Evolutionary conservation across 1,140 invertebrate genomes (phyloP), one percentile per base, ranked within the genome.

Genomic region (Physella acuta): DNA sequence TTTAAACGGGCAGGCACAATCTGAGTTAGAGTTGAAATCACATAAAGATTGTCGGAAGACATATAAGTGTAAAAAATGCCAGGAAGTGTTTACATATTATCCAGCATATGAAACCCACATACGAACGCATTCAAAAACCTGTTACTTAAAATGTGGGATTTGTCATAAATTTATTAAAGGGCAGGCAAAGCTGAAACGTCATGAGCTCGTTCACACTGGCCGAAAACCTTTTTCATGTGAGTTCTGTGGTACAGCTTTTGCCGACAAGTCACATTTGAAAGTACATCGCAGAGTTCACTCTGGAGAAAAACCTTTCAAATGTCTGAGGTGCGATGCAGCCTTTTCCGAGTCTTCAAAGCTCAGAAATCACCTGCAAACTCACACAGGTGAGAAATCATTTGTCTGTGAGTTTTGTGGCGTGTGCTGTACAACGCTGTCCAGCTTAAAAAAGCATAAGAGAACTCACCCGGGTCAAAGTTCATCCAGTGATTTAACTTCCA

Each of bases 81-180:
- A n/a, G n/a, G n/a, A n/a, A n/a, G n/a, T n/a, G n/a, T n/a, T n/a
- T n/a, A n/a, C n/a, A n/a, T n/a, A n/a, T n/a, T n/a, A n/a, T n/a
- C n/a, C n/a, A n/a, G n/a, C n/a, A n/a, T 2, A 28, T 16, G 37
- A 36, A 20, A 16, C 36, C 37, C 58, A 36, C n/a, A 1, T 20
- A 17, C 31, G 36, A 37, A 62, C 3, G 0, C n/a, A 39, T 30
- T 26, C 24, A 26, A 30, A 49, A 49, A 4, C 37, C 3, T 28
- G 36, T 30, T 37, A 24, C 16, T 44, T 44, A 0, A 62, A 62
- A 44, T 62, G 60, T 62, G 87, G 90, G 65, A 90, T 91, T 0
- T 97, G 95, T 62, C 24, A 24, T 3, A 37, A 16, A 24, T 24
- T 44, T 39, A 62, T 70, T 33, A 17, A 31, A 0, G 30, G 30